Evolutionary conservation across 1,140 invertebrate genomes (phyloP), one percentile per base, ranked within the genome.

Genomic region (Drosophila ogumai): DNA sequence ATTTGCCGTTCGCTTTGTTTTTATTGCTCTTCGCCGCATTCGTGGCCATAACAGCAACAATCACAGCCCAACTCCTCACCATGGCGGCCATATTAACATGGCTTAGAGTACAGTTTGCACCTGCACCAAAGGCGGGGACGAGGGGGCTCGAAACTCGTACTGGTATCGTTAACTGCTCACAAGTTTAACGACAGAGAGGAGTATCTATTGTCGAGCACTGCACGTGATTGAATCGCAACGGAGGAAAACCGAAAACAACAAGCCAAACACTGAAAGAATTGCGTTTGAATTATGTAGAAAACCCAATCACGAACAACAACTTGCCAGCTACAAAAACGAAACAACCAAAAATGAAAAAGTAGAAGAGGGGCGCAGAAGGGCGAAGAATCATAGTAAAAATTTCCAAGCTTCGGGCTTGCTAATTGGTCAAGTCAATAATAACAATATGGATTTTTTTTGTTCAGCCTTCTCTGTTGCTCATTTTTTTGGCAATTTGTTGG

Each of bases 71-170:
- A 64, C 66, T 72, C 66, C 66, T 19, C 34, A 25, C 58, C 75
- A 76, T 60, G 85, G 85, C 85, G 85, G 85, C 85, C 85, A 88
- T 84, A 81, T 90, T 88, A 90, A 81, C 81, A 90, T 86, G 81
- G 78, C 76, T 61, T 43, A 65, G 61, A 75, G 85, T 90, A 90
- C 85, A 90, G 85, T 90, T 90, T 90, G 85, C 85, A 90, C 85
- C 85, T 90, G 85, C 81, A 90, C 60, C 85, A 60, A 77, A 32
- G 61, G 49, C 32, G 36, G 59, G 69, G 75, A 61, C 52, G 74
- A 31, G 47, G 52, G 25, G 52, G 19, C 34, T n/a, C 19, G 40
- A 74, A 79, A 60, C 52, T 13, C 52, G 34, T 54, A 54, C 52
- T 54, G 32, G 19, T 66, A 64, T 81, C 60, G 78, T 85, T 81